Base-by-base conservation (phyloP, 2,797 vertebrate species). In the Morus bassanus region DNA sequence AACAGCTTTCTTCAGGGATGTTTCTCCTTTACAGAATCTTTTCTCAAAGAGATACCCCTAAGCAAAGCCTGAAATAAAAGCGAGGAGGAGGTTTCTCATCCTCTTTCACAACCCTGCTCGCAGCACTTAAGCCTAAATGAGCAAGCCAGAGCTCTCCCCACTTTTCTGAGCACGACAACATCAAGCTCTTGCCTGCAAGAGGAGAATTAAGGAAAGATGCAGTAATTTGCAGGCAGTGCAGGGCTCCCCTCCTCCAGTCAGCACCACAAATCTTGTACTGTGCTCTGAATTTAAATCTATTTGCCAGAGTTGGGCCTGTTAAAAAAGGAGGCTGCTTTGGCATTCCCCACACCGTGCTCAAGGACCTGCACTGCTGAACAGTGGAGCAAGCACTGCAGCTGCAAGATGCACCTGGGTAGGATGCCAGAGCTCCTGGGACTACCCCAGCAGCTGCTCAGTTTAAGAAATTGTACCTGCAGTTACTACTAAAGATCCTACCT, bases 1-100 rank as follows among this genome's bases (percentile, higher is more conserved):
- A 90, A 82, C 0, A 75, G 46, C 23, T 85, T 82, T n/a, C 67
- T 54, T 94, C 70, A 95, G 89, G 80, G 80, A 57, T 41, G 17
- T 7, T 56, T 35, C 73, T 46, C 25, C 68, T 60, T n/a, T n/a
- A 70, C 33, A 84, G 78, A 35, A 64, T 30, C 51, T 65, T 54
- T 78, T 63, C 80, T 83, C 85, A 31, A 28, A 45, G 78, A 83
- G 67, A 57, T 17, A 67, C 13, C 75, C 75, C 89, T 2, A 63
- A 54, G 78, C 45, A 80, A 50, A 85, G 74, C 60, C 83, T 70
- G 56, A 30, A 54, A 46, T 3, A 2, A 50, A 74, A 70, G 56
- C 1, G 13, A 84, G 80, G 60, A 64, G 59, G 61, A 84, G 33
- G 12, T 11, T 93, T 37, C 85, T 65, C 64, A 23, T 23, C 80